phyloP scores from a whole-genome alignment of 2,797 vertebrate species.

The Microhierax caerulescens region DNA sequence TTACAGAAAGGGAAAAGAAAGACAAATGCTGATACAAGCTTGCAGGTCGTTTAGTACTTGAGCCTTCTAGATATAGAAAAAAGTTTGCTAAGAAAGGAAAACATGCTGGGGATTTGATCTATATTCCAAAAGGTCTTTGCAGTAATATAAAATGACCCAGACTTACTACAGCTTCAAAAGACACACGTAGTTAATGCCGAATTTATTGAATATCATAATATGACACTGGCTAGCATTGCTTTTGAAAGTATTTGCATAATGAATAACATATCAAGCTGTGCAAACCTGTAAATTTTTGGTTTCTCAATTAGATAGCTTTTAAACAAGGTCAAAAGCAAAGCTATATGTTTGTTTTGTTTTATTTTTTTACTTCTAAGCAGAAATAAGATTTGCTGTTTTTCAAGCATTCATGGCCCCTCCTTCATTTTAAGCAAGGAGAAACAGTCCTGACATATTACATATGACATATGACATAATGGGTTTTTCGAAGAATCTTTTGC shows the following conservation, averaged over 20 bases:
- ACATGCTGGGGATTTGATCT: constrained; percentile 70
- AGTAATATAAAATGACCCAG: constrained; percentile 65
- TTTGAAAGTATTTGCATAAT: constrained; percentile 64
- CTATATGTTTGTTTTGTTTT: not conserved
- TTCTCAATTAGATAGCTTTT: constrained; percentile 37
- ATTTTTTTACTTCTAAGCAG: not conserved
- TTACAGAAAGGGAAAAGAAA: constrained; percentile 35
- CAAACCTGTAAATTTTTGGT: constrained; percentile 36
- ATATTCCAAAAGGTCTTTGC: constrained; percentile 65
- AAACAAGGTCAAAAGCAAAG: constrained; percentile 48
- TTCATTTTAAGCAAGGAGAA: constrained; percentile 34
- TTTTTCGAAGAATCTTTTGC: constrained; percentile 46
- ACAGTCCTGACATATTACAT: not conserved
- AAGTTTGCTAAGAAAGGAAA: constrained; percentile 67
- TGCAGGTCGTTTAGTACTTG: not conserved
- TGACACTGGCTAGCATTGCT: constrained; percentile 29
- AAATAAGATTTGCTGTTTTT: not conserved
- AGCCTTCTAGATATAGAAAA: constrained; percentile 48
- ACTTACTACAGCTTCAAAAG: constrained; percentile 69
- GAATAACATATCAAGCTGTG: constrained; percentile 44
- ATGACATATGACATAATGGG: not conserved
- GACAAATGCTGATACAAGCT: not conserved
- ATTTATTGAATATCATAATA: constrained; percentile 67
- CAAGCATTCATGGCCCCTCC: not conserved
- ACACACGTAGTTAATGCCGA: constrained; percentile 57